Percentiles rank a stretch among this genome's conserved stretches.
These are phyloP conservation scores for Epinotia demarniana DNA, from an alignment of 2,888 invertebrate genomes.

Conservation along the genomic window DNA sequence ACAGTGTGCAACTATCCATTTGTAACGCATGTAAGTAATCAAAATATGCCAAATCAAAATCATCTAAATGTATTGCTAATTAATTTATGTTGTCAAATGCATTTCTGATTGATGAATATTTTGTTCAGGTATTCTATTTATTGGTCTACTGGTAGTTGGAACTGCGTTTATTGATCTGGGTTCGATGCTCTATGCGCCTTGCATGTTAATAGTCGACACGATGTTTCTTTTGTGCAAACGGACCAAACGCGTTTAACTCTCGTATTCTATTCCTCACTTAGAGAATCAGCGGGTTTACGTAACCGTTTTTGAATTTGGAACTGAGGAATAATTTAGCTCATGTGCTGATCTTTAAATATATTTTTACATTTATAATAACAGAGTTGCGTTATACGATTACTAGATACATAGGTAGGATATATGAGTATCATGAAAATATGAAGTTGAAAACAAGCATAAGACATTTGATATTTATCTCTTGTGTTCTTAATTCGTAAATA, in stretches of 20 bases:
- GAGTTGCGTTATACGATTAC: no score
- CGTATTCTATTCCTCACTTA: slow-evolving; percentile 8
- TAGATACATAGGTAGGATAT: no score
- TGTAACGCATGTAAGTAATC: no score
- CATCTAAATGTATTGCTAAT: no score
- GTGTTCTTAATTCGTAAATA: no score
- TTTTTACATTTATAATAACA: no score
- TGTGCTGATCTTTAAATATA: not conserved
- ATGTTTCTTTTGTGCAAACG: slow-evolving; percentile 34
- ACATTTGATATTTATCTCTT: no score
- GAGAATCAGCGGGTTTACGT: not conserved
- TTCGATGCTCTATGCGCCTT: slow-evolving; percentile 59
- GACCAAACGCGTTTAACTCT: slow-evolving; percentile 6
- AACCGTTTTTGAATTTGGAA: not conserved
- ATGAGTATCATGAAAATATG: no score
- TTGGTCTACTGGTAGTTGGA: slow-evolving; percentile 29
- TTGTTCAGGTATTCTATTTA: not conserved
- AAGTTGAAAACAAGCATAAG: no score
- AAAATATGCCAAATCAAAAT: no score
- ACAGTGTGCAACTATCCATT: no score
- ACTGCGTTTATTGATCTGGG: slow-evolving; percentile 42
- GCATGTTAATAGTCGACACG: slow-evolving; percentile 57
- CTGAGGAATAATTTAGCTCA: not conserved
- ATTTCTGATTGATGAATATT: not conserved
- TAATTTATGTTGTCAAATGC: no score